Conservation (phyloP, 2,797 vertebrate species). For the Epinephelus awoara region DNA sequence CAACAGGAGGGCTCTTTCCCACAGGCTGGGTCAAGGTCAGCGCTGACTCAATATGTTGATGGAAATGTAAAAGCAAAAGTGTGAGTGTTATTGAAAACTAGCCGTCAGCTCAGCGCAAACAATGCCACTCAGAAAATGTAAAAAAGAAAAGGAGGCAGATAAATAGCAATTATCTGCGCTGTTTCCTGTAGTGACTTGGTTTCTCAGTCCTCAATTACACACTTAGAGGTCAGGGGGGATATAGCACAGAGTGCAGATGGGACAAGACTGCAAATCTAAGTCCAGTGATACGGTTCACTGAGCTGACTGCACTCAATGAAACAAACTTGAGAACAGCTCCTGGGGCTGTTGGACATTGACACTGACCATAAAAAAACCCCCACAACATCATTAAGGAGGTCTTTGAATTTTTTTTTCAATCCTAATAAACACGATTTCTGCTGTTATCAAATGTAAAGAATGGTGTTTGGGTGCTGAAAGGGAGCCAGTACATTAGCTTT, state of each 20-base stretch:
- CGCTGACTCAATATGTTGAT: neutral
- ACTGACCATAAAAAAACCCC: conserved; percentile 1
- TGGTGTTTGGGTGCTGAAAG: conserved; percentile 5
- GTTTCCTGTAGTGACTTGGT: conserved; percentile 8
- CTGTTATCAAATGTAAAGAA: conserved; percentile 21
- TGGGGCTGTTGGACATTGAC: conserved; percentile 1
- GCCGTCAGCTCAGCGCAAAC: neutral
- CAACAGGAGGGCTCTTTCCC: conserved; percentile 14
- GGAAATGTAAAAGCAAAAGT: neutral
- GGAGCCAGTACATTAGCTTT: conserved; percentile 11
- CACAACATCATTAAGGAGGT: neutral
- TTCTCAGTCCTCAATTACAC: conserved; percentile 11
- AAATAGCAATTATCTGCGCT: conserved; percentile 3
- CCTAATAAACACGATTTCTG: neutral
- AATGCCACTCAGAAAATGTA: neutral
- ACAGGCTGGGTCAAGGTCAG: neutral
- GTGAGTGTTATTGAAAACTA: neutral
- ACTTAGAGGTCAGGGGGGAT: conserved; percentile 12
- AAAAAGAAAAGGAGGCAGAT: neutral
- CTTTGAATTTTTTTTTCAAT: neutral
- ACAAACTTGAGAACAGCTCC: conserved; percentile 19
- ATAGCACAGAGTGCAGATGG: conserved; percentile 16
- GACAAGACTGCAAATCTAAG: conserved; percentile 22
- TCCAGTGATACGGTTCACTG: conserved; percentile 24
- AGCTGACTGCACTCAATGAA: conserved; percentile 22